Percentiles rank a stretch among this genome's conserved stretches.
These are phyloP conservation scores for Dreissena polymorpha DNA, from an alignment of 1,140 invertebrate genomes.

Conservation along the genomic window DNA sequence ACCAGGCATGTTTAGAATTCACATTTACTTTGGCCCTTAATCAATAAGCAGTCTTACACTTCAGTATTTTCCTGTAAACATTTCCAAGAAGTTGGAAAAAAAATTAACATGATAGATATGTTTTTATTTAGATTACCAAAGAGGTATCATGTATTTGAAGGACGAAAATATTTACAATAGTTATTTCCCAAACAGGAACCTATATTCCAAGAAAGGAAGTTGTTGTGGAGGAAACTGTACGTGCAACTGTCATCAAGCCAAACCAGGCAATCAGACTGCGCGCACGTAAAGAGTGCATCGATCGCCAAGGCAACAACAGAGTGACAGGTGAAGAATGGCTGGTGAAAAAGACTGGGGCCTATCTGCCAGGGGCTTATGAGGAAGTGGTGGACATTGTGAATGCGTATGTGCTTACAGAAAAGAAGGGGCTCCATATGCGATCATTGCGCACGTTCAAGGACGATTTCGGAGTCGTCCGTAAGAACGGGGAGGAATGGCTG, in stretches of 20 bases:
- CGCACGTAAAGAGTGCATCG: slow-evolving; percentile 80
- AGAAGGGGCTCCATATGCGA: slow-evolving; percentile 81
- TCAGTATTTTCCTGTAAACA: not conserved
- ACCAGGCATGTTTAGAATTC: slow-evolving; percentile 75
- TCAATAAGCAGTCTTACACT: not conserved
- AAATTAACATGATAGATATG: not conserved
- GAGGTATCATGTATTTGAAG: not conserved
- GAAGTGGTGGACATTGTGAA: slow-evolving; percentile 81
- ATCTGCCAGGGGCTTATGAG: slow-evolving; percentile 82
- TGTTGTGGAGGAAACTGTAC: slow-evolving; percentile 78
- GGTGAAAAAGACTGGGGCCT: slow-evolving; percentile 81
- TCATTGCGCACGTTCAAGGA: slow-evolving; percentile 81
- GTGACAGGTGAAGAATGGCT: slow-evolving; percentile 82
- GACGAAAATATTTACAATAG: not conserved
- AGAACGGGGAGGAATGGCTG: slow-evolving; percentile 83
- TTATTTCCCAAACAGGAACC: slow-evolving; percentile 75
- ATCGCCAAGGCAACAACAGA: slow-evolving; percentile 77
- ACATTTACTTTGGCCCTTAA: too few relatives aligned
- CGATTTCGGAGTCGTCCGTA: slow-evolving; percentile 78
- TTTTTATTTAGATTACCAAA: not conserved
- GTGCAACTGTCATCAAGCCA: slow-evolving; percentile 79
- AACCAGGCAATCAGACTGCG: slow-evolving; percentile 81
- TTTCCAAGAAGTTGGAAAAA: not conserved
- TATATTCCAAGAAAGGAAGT: slow-evolving; percentile 82
- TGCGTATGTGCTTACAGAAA: slow-evolving; percentile 81